A percentile compares a stretch with the other conserved stretches of the same genome.
These are phyloP conservation scores for Parasteatoda lunata DNA, from an alignment of 2,888 invertebrate species.

Conservation along the genomic window DNA sequence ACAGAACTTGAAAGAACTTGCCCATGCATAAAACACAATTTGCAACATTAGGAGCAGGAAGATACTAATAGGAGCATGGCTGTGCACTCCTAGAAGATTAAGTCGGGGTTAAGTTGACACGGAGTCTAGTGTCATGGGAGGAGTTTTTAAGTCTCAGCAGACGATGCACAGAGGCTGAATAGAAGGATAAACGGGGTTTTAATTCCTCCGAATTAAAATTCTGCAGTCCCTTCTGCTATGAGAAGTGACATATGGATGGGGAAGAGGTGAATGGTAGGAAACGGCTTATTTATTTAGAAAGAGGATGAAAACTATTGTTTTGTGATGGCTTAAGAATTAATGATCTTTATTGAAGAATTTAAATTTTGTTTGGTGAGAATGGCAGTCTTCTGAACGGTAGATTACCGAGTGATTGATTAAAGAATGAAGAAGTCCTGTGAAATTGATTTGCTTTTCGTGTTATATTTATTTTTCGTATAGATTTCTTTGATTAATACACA, in stretches of 20 bases:
- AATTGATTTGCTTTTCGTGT: too few species aligned
- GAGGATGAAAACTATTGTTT: too few species aligned
- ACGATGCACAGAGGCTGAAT: neutral
- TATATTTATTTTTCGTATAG: too few species aligned
- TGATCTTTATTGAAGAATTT: too few species aligned
- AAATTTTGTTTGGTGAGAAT: too few species aligned
- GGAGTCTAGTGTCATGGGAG: constrained; percentile 22
- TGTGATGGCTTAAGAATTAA: too few species aligned
- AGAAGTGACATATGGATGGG: constrained; percentile 34
- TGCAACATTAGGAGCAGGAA: neutral
- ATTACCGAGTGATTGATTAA: too few species aligned
- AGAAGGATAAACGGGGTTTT: constrained; percentile 35
- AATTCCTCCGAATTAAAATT: constrained; percentile 53
- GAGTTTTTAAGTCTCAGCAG: neutral
- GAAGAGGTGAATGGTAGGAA: neutral
- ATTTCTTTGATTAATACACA: too few species aligned
- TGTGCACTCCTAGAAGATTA: constrained; percentile 34
- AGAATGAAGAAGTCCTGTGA: too few species aligned
- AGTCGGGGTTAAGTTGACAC: constrained; percentile 30
- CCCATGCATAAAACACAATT: constrained; percentile 47
- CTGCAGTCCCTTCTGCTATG: constrained; percentile 8
- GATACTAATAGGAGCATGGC: neutral
- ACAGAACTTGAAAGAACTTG: constrained; percentile 22
- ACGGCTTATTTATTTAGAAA: too few species aligned
- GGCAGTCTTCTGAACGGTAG: too few species aligned